A percentile compares a stretch with the other conserved stretches of the same genome.
Evolutionary conservation across 2,888 invertebrate genomes (phyloP).

Genomic region (Agonopterix alstromeriana): DNA sequence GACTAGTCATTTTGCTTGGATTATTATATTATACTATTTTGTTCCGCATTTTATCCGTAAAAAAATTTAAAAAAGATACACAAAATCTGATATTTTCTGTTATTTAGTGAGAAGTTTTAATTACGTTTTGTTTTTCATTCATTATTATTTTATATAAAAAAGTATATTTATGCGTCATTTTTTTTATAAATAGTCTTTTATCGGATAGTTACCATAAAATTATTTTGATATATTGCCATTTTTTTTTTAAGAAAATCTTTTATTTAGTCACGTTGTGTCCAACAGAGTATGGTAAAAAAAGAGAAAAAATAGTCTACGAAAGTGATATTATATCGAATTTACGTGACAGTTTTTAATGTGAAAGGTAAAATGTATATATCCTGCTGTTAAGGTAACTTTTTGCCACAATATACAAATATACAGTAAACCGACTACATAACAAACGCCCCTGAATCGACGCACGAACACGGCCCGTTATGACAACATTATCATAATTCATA

Average conservation of each 20-base stretch:
- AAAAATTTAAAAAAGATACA: too few relatives aligned
- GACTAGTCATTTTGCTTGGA: too few relatives aligned
- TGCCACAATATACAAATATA: too few relatives aligned
- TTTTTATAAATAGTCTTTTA: background rate
- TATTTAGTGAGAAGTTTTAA: background rate
- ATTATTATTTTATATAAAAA: background rate
- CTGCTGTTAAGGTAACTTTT: too few relatives aligned
- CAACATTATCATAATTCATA: background rate
- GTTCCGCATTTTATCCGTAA: too few relatives aligned
- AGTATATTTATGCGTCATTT: background rate
- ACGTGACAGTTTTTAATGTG: conserved; percentile 41
- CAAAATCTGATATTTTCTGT: background rate
- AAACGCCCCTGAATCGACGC: too few relatives aligned
- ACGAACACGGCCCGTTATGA: too few relatives aligned
- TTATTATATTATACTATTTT: too few relatives aligned
- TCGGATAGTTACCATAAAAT: background rate
- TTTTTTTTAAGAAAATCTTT: background rate
- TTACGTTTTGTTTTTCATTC: background rate
- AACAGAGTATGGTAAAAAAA: background rate
- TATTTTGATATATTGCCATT: conserved; percentile 1
- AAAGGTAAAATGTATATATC: too few relatives aligned
- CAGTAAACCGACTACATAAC: too few relatives aligned
- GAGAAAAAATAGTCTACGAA: conserved; percentile 9
- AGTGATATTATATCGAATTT: conserved; percentile 72
- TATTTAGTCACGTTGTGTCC: background rate